These are phyloP conservation scores for Coendou prehensilis DNA, from an alignment of 2,797 vertebrate species.

Conservation along the genomic window DNA sequence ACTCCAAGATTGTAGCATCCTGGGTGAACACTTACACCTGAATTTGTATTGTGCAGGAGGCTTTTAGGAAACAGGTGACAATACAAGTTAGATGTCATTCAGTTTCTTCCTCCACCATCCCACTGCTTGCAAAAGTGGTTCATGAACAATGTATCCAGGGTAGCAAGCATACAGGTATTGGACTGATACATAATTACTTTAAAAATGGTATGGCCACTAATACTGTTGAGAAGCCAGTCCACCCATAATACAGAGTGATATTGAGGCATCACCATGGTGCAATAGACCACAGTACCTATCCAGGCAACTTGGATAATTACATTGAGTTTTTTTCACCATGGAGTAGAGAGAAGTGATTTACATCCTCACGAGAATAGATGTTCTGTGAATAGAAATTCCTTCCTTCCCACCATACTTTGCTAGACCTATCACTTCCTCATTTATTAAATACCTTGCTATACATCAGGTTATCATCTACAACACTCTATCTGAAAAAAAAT, in stretches of 20 bases:
- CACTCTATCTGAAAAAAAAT: background rate
- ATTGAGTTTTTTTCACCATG: background rate
- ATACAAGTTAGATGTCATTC: background rate
- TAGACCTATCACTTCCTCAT: background rate
- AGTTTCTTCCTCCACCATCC: background rate
- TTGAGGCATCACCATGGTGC: background rate
- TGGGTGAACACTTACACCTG: background rate
- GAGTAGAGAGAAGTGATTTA: background rate
- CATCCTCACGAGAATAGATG: background rate
- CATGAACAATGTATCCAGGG: background rate
- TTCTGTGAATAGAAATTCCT: constrained; percentile 15
- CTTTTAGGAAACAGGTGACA: background rate
- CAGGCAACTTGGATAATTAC: background rate
- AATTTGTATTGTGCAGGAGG: no score
- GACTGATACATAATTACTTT: background rate
- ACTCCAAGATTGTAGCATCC: background rate
- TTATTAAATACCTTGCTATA: background rate
- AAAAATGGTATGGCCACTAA: background rate
- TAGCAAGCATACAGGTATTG: background rate
- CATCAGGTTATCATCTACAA: background rate
- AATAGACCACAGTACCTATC: background rate
- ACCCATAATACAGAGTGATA: background rate
- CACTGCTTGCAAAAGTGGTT: background rate
- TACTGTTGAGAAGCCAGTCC: background rate
- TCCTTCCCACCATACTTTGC: background rate